Evolutionary conservation across 2,888 invertebrate genomes (phyloP).

Genomic region (Patella ulyssiponensis): DNA sequence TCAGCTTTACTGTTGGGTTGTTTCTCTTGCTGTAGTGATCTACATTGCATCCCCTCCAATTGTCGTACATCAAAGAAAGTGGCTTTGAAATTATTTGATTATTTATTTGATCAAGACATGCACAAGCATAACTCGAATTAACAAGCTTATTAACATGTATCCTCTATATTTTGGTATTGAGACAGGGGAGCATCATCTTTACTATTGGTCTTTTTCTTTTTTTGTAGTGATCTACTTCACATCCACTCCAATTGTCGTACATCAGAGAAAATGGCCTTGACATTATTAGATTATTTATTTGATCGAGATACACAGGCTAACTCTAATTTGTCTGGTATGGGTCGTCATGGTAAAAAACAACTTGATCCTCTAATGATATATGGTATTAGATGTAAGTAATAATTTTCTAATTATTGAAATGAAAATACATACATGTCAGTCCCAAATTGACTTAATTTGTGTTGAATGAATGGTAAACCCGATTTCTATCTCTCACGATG

Average conservation of each 20-base stretch:
- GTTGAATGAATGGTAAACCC: too few species aligned
- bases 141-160: too few species aligned
- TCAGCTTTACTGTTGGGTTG: too few species aligned
- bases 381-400: conserved; percentile 71
- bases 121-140: conserved; percentile 74
- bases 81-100: conserved; percentile 75
- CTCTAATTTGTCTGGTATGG: conserved; percentile 75
- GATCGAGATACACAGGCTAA: conserved; percentile 74
- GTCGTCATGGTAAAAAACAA: conserved; percentile 75
- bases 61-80: conserved; percentile 75
- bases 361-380: conserved; percentile 75
- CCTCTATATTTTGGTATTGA: background rate
- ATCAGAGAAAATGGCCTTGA: conserved; percentile 76
- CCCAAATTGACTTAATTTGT: too few species aligned
- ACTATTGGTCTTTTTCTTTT: conserved; percentile 15
- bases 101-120: conserved; percentile 74
- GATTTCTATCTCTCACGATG: too few species aligned
- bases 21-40: conserved; percentile 58
- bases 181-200: too few species aligned
- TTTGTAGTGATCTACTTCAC: conserved; percentile 72
- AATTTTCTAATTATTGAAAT: too few species aligned
- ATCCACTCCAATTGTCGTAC: conserved; percentile 75
- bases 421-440: too few species aligned
- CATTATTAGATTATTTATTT: conserved; percentile 75
- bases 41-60: conserved; percentile 75